These are phyloP conservation scores for Oryzias javanicus DNA, from an alignment of 2,113 vertebrate species.

Conservation along the genomic window DNA sequence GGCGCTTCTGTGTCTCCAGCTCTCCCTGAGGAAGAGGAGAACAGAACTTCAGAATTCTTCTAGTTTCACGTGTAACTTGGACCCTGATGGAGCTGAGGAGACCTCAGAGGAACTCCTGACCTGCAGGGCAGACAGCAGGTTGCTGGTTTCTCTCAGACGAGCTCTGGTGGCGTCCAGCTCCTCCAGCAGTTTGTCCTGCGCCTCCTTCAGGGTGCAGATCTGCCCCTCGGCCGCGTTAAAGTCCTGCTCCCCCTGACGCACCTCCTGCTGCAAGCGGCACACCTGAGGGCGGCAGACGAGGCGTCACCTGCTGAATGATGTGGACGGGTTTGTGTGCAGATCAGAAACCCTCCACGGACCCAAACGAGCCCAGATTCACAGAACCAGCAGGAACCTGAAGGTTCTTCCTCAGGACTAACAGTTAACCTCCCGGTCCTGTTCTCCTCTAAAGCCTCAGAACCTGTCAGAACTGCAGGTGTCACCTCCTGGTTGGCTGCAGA, in stretches of 20 bases:
- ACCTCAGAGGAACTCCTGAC: conserved; percentile 64
- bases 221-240: conserved; percentile 88
- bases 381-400: too few relatives aligned
- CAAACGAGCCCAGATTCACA: too few relatives aligned
- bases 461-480: conserved; percentile 10
- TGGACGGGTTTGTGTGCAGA: neutral
- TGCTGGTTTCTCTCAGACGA: conserved; percentile 89
- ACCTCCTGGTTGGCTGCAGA: conserved; percentile 88
- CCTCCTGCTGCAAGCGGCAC: conserved; percentile 83
- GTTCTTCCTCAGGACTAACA: too few relatives aligned
- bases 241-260: conserved; percentile 87
- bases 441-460: too few relatives aligned
- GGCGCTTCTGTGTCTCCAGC: conserved; percentile 88
- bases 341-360: too few relatives aligned
- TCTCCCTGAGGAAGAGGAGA: conserved; percentile 79
- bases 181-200: conserved; percentile 91
- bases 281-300: conserved; percentile 71
- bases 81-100: too few relatives aligned
- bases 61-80: too few relatives aligned
- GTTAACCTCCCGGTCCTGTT: too few relatives aligned
- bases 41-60: neutral
- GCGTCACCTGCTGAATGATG: neutral
- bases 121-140: conserved; percentile 90
- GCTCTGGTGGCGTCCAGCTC: conserved; percentile 90
- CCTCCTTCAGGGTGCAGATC: conserved; percentile 89